phyloP scores from a whole-genome alignment of 2,797 vertebrate species.

The Cynopterus sphinx region DNA sequence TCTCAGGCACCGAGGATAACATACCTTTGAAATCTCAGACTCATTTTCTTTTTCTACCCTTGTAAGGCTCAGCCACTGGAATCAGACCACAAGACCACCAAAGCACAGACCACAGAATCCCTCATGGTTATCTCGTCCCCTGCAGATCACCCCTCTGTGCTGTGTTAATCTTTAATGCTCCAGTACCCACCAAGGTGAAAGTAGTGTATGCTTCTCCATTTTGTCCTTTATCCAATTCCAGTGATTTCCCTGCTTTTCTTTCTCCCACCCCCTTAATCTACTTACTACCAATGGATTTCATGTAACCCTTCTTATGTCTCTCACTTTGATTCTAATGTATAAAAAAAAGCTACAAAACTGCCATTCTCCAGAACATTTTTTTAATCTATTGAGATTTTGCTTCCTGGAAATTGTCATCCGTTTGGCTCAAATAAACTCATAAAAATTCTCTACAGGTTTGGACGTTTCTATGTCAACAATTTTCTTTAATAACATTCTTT shows the following conservation, averaged over 20 bases:
- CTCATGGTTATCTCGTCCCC: background rate
- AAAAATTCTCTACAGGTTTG: background rate
- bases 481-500: slow-evolving; percentile 9
- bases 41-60: background rate
- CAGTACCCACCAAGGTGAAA: background rate
- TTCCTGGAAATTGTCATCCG: background rate
- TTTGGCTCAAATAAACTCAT: background rate
- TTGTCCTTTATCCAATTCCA: background rate
- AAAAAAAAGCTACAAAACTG: too few species aligned
- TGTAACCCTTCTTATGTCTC: background rate
- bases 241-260: background rate
- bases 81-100: too few species aligned
- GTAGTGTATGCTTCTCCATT: background rate
- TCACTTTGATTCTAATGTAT: too few species aligned
- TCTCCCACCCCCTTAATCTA: background rate
- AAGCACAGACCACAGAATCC: background rate
- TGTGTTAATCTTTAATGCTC: background rate
- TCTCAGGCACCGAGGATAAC: background rate
- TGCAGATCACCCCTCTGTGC: background rate
- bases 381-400: background rate
- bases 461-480: background rate
- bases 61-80: too few species aligned
- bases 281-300: background rate
- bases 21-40: background rate
- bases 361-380: too few species aligned